Evolutionary conservation across 2,888 invertebrate genomes (phyloP), one percentile per base, ranked within the genome.

Genomic region (Drosophila kambysellisi): DNA sequence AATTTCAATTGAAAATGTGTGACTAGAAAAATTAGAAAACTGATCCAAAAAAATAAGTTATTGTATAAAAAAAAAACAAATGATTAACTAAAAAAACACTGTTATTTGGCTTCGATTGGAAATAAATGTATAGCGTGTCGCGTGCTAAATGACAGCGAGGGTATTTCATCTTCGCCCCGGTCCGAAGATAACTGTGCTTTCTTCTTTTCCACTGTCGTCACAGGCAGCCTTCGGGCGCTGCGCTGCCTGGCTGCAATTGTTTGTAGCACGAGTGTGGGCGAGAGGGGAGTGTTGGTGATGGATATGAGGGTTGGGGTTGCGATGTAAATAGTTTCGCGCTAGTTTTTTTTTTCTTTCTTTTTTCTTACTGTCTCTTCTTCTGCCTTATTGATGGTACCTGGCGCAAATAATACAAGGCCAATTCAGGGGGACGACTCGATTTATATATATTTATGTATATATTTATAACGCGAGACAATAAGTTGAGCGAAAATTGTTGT

Each of bases 401-500:
- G 82, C 88, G 85, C 85, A 89, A 82, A 84, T 76, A 76, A 72
- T 60, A 73, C 82, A 82, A 82, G 85, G 90, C 89, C 85, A 75
- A 83, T 82, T 80, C 62, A 76, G 72, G 69, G 75, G 70, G 69
- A 80, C 70, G 52, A 79, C 85, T 82, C 73, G 70, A 78, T 75
- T 54, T 51, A 62, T 58, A 65, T 25, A 15, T 20, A 20, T 20
- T 12, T 20, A 20, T 46, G 7, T 46, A 12, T 52, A 53, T 63
- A 48, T 54, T 67, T 53, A 68, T 51, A 62, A 70, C 60, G 68
- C 70, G 43, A 63, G 63, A 80, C 65, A 72, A 77, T 74, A 77
- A 82, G 51, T 46, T 67, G 73, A 70, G 88, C 59, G 67, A 77
- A 71, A 74, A 63, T 71, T 76, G 52, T 78, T 76, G 87, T 65